Evolutionary conservation across 2,888 invertebrate species (phyloP).

Genomic region (Bembecia ichneumoniformis): DNA sequence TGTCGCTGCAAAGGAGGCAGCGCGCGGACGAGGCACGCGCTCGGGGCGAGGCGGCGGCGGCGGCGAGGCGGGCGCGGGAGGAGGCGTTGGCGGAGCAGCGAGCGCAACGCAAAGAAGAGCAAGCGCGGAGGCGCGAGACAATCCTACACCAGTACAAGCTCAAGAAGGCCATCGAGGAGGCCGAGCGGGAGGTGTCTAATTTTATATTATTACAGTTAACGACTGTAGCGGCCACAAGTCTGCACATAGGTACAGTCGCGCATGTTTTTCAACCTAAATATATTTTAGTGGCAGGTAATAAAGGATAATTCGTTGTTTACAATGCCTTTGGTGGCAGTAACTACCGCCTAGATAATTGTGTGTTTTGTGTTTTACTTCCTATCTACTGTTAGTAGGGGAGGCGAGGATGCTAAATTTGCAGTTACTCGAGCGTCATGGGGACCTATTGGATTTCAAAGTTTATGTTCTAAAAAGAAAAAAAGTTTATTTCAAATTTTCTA

Average conservation of each 20-base stretch:
- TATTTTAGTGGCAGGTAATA: too few relatives aligned
- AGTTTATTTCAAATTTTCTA: too few relatives aligned
- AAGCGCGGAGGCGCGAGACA: constrained; percentile 86
- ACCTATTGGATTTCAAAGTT: too few relatives aligned
- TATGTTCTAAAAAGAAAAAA: too few relatives aligned
- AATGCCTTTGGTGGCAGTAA: too few relatives aligned
- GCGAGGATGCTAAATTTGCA: too few relatives aligned
- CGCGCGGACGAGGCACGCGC: constrained; percentile 90
- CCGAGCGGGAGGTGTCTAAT: constrained; percentile 79
- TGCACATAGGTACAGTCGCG: not conserved
- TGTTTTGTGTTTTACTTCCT: too few relatives aligned
- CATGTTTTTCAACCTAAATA: not conserved
- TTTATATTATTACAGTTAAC: not conserved
- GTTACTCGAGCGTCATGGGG: too few relatives aligned
- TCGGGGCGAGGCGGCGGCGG: constrained; percentile 86
- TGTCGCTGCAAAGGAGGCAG: constrained; percentile 90
- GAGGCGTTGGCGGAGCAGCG: constrained; percentile 83
- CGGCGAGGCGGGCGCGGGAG: constrained; percentile 82
- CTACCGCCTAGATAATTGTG: too few relatives aligned
- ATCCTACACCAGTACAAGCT: constrained; percentile 95
- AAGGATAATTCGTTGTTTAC: too few relatives aligned
- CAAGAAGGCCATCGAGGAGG: constrained; percentile 94
- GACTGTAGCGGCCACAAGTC: not conserved
- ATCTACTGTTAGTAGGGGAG: too few relatives aligned
- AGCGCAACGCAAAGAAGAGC: constrained; percentile 84